phyloP scores from a whole-genome alignment of 64 coral and sea anemone species.

The Anthopleura sola region DNA sequence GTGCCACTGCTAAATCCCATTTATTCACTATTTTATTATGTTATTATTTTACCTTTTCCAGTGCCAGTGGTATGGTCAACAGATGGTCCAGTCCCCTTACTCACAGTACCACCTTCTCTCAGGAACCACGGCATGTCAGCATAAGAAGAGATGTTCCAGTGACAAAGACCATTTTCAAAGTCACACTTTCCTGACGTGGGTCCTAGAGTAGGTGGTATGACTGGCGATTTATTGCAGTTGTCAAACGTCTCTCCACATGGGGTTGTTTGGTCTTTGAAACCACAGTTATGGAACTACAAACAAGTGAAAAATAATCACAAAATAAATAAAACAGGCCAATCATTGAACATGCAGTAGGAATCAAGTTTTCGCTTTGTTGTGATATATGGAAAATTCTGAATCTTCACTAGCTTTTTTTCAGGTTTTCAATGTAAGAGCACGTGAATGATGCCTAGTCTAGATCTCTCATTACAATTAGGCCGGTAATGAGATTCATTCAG shows the following conservation, averaged over 20 bases:
- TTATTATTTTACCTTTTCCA: constrained; percentile 27
- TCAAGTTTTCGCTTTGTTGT: no score
- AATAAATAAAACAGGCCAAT: no score
- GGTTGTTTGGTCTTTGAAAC: constrained; percentile 40
- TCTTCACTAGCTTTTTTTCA: no score
- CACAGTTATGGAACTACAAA: constrained; percentile 41
- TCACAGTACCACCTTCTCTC: constrained; percentile 49
- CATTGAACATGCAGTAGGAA: no score
- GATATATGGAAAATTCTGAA: no score
- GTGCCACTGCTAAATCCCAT: no score
- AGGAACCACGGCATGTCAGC: constrained; percentile 85
- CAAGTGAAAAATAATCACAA: background rate
- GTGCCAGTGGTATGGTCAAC: constrained; percentile 62
- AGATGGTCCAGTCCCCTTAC: constrained; percentile 50
- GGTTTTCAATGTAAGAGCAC: no score
- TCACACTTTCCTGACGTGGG: constrained; percentile 40
- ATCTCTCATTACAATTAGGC: no score
- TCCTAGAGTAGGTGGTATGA: constrained; percentile 69
- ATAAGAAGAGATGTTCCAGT: constrained; percentile 72
- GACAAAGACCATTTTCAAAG: constrained; percentile 67
- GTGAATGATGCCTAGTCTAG: no score
- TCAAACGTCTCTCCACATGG: constrained; percentile 52
- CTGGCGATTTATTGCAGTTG: constrained; percentile 44
- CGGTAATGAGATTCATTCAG: no score
- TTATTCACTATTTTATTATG: no score